Evolutionary conservation across 2,113 vertebrate species (phyloP), one percentile per base, ranked within the genome.

Genomic region (Cyanistes caeruleus): DNA sequence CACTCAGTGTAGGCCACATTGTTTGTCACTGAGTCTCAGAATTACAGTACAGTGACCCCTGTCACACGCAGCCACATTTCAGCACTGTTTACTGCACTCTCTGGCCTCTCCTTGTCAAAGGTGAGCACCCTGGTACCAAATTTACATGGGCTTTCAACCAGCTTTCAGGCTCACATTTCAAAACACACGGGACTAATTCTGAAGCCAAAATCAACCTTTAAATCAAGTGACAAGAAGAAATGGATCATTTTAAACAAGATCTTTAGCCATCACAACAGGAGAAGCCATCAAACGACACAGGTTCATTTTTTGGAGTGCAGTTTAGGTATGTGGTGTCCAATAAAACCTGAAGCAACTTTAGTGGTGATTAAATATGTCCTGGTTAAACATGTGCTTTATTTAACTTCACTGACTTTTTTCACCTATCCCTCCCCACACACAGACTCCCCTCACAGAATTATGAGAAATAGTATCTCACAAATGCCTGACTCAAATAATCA

Each of bases 121-220:
- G 96, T 87, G 94, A 95, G 84, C 76, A 87, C 56, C 72, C 35
- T 58, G 79, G 95, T 72, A 95, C 93, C 92, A 95, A 80, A 96
- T 81, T 93, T 93, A 87, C 91, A 27, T 52, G 78, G n/a, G 78
- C 75, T 96, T 86, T 93, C 83, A 93, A 92, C 51, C 81, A 73
- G 72, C 76, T 88, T 91, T 83, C 58, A 44, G 96, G 75, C 76
- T 97, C 96, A 89, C 62, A 55, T 97, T 97, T 96, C 91, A 95
- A 94, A 97, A 96, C 98, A 98, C 97, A 86, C 92, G 96, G 98
- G 97, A 97, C 93, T 95, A 85, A 98, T 98, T 98, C 97, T 82
- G 79, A 91, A 97, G 96, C 96, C 96, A 93, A 97, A 98, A 95
- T 73, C 83, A 91, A 85, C 92, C 55, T 96, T 95, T 97, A 97